These are phyloP conservation scores for Nephrotoma flavescens DNA, from an alignment of 2,888 invertebrate species.

Conservation along the genomic window DNA sequence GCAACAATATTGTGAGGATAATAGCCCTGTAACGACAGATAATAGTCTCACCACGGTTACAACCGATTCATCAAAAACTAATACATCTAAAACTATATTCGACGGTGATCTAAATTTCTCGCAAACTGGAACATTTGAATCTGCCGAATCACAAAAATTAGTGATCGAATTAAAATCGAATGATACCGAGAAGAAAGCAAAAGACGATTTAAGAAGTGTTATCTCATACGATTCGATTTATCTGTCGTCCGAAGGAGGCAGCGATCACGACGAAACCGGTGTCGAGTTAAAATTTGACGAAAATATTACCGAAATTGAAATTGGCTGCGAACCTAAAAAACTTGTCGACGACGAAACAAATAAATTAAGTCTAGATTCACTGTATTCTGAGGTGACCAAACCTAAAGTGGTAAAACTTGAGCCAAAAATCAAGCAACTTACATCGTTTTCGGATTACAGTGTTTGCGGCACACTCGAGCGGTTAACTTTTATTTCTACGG, in stretches of 20 bases:
- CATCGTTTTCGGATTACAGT: conserved; percentile 19
- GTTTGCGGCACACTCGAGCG: conserved; percentile 16
- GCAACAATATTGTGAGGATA: neutral
- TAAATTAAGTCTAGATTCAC: conserved; percentile 10
- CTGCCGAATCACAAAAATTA: neutral
- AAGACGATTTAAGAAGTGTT: conserved; percentile 10
- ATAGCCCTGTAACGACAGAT: neutral
- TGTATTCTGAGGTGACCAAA: conserved; percentile 29
- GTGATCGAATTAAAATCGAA: neutral
- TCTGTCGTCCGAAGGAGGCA: conserved; percentile 29
- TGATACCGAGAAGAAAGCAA: neutral
- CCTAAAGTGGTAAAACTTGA: conserved; percentile 40
- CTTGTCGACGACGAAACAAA: neutral
- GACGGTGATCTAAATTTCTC: neutral
- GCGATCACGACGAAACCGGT: conserved; percentile 7
- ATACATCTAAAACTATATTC: neutral
- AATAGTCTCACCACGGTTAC: neutral
- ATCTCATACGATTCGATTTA: conserved; percentile 33
- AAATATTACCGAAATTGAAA: neutral
- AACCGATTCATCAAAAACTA: conserved; percentile 2
- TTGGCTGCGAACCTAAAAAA: conserved; percentile 7
- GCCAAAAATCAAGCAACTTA: conserved; percentile 21
- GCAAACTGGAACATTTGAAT: neutral
- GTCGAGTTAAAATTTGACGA: conserved; percentile 11
- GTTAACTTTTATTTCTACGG: conserved; percentile 16